A percentile compares a stretch with the other conserved stretches of the same genome.
Conservation (phyloP, 2,797 vertebrate species). For the Mus minutoides region DNA sequence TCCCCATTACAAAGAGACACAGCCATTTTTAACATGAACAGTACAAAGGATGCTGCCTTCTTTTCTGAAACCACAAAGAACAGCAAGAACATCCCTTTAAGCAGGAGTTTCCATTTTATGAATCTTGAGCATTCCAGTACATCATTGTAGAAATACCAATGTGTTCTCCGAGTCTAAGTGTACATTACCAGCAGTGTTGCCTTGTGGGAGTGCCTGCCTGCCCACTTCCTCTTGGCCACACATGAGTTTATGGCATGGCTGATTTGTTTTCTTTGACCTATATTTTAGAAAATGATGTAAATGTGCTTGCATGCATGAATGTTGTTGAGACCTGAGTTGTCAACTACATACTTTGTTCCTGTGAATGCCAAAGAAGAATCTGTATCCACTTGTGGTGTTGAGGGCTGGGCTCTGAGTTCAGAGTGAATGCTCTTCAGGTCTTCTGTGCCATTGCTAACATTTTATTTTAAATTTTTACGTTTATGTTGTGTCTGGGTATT, state of each 20-base stretch:
- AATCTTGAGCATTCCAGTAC: constrained; percentile 6
- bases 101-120: constrained; percentile 41
- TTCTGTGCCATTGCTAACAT: neutral
- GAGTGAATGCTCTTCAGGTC: neutral
- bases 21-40: neutral
- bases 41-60: neutral
- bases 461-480: neutral
- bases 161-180: constrained; percentile 29
- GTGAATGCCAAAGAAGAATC: neutral
- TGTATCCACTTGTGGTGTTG: neutral
- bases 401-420: neutral
- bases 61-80: constrained; percentile 9
- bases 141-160: constrained; percentile 22
- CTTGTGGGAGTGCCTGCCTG: neutral
- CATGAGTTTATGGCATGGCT: neutral
- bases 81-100: constrained; percentile 17
- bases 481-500: too few relatives aligned
- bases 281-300: constrained; percentile 31
- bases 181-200: neutral
- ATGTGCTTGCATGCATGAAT: neutral
- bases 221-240: constrained; percentile 37
- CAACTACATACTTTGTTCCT: neutral
- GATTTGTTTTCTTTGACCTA: neutral
- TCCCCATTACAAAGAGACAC: neutral
- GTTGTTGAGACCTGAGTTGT: constrained; percentile 18